Percentiles rank a stretch among this genome's conserved stretches.
Conservation (phyloP, 2,797 vertebrate genomes). For the Serranus cabrilla region DNA sequence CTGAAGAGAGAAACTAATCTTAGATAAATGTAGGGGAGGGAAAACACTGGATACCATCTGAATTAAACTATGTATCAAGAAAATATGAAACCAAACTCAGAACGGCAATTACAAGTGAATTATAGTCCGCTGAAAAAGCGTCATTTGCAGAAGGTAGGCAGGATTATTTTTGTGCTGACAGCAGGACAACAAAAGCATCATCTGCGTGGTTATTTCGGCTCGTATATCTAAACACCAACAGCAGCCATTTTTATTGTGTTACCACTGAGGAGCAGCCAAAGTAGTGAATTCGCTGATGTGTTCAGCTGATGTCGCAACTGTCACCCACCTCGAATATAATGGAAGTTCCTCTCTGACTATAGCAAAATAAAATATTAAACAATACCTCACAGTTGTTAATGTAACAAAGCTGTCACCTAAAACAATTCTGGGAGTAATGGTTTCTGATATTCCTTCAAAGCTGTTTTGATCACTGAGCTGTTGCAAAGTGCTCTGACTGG, state of each 20-base stretch:
- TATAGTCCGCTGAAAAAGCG: neutral
- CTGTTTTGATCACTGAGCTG: neutral
- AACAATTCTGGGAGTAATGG: neutral
- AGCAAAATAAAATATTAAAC: neutral
- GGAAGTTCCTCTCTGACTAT: neutral
- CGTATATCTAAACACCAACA: neutral
- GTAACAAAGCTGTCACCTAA: neutral
- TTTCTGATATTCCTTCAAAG: neutral
- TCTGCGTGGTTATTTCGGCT: conserved; percentile 7
- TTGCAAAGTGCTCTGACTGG: neutral
- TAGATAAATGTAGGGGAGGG: conserved; percentile 5
- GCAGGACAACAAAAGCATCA: neutral
- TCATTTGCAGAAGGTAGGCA: neutral
- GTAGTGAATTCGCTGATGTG: neutral
- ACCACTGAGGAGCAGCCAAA: neutral
- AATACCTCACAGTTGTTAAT: neutral
- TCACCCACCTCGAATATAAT: neutral
- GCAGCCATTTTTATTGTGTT: neutral
- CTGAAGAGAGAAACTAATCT: conserved; percentile 7
- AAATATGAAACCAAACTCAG: conserved; percentile 8
- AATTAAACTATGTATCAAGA: conserved; percentile 12
- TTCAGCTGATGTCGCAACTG: neutral
- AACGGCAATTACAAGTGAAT: neutral
- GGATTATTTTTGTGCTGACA: neutral
- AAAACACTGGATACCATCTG: neutral